phyloP scores from a whole-genome alignment of 2,888 invertebrate genomes.

The Cheiracanthium punctorium region DNA sequence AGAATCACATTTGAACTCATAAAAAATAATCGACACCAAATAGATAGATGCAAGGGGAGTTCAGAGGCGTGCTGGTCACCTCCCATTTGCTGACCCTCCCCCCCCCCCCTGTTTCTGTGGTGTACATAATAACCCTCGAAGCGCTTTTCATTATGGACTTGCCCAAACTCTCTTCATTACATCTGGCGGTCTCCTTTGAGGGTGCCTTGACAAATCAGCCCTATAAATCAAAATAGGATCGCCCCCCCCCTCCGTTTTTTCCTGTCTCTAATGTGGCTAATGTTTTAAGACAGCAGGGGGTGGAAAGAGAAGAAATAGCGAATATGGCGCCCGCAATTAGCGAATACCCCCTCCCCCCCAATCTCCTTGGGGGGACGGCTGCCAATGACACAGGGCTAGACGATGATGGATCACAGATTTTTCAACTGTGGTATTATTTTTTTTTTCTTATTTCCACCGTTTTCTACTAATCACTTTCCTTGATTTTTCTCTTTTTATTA shows the following conservation, averaged over 20 bases:
- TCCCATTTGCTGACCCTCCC: conserved; percentile 29
- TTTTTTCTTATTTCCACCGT: conserved; percentile 25
- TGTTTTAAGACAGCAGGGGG: conserved; percentile 43
- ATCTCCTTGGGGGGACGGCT: conserved; percentile 40
- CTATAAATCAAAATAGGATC: conserved; percentile 63
- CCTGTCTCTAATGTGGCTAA: conserved; percentile 55
- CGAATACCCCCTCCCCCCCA: conserved; percentile 41
- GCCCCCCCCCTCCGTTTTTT: conserved; percentile 5
- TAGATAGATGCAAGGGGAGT: conserved; percentile 57
- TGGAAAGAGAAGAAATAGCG: conserved; percentile 13
- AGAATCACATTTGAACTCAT: conserved; percentile 18
- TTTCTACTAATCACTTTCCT: conserved; percentile 60
- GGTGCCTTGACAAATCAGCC: conserved; percentile 61
- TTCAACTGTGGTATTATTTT: conserved; percentile 44
- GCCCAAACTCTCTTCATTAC: conserved; percentile 63
- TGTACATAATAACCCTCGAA: conserved; percentile 22
- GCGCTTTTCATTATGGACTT: conserved; percentile 39
- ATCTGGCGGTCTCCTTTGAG: conserved; percentile 52
- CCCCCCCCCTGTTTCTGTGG: conserved; percentile 18
- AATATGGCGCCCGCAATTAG: conserved; percentile 65
- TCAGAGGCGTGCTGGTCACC: conserved; percentile 62
- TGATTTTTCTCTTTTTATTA: conserved; percentile 5
- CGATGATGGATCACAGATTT: conserved; percentile 62
- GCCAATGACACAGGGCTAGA: conserved; percentile 64
- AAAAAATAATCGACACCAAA: conserved; percentile 35